A percentile compares a stretch with the other conserved stretches of the same genome.
Conservation (phyloP, 2,888 invertebrate genomes). For the Papilio gigon region DNA sequence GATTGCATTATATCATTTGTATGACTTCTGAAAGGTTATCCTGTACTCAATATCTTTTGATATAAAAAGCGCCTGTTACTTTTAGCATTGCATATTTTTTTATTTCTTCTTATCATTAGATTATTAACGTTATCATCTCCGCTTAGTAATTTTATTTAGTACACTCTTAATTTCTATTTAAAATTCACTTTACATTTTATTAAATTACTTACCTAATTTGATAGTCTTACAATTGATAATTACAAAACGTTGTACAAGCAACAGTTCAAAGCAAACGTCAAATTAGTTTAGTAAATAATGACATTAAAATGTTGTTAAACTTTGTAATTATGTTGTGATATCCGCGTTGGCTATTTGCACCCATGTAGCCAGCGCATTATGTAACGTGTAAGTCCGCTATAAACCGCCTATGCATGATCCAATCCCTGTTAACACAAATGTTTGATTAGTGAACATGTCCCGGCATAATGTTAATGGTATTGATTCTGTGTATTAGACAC, state of each 20-base stretch:
- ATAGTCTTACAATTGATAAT: no score
- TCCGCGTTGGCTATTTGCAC: background rate
- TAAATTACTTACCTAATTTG: no score
- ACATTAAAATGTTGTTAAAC: background rate
- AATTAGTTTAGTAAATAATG: no score
- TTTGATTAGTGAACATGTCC: conserved; percentile 41
- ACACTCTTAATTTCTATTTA: no score
- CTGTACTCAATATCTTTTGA: no score
- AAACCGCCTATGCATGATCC: conserved; percentile 29
- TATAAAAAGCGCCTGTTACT: no score
- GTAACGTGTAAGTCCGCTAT: conserved; percentile 25
- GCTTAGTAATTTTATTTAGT: no score
- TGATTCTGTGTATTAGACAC: conserved; percentile 20
- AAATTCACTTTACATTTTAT: no score
- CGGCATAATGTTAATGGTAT: conserved; percentile 39
- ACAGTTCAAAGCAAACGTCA: background rate
- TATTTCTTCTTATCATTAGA: no score
- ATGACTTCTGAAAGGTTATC: no score
- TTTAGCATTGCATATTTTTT: no score
- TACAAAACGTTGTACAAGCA: background rate
- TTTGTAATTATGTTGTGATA: background rate
- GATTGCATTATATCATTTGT: background rate
- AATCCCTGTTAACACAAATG: conserved; percentile 38
- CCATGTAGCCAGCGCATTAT: conserved; percentile 12
- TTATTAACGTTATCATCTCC: no score